A percentile compares a stretch with the other conserved stretches of the same genome.
These are phyloP conservation scores for Onychorhynchus coronatus DNA, from an alignment of 2,113 vertebrate species.

Conservation along the genomic window DNA sequence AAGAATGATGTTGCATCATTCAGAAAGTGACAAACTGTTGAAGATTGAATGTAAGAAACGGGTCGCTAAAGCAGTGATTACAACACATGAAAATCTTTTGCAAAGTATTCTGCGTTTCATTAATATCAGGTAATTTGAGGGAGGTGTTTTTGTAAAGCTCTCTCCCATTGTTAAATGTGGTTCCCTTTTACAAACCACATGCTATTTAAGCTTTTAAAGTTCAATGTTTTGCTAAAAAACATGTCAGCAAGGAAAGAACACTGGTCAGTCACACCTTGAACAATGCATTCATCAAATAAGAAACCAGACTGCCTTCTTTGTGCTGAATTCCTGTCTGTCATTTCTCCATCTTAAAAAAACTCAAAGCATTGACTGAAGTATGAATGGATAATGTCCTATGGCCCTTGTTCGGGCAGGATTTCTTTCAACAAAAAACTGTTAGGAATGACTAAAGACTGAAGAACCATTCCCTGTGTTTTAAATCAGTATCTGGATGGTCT, in stretches of 20 bases:
- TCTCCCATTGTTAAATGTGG: background rate
- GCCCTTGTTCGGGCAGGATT: background rate
- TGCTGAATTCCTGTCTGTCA: background rate
- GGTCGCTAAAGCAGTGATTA: background rate
- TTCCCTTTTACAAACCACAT: background rate
- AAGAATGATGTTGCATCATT: background rate
- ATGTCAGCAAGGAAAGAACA: background rate
- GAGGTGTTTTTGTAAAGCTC: background rate
- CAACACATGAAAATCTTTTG: background rate
- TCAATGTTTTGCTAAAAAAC: background rate
- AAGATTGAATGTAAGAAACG: background rate
- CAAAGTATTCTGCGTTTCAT: background rate
- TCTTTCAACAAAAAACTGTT: background rate
- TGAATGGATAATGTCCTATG: background rate
- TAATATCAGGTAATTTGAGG: background rate
- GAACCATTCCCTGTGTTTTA: background rate
- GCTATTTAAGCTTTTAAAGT: background rate
- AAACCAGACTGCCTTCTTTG: background rate
- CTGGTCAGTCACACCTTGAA: background rate
- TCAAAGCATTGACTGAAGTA: background rate
- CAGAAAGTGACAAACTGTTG: background rate
- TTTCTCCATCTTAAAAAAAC: conserved; percentile 2
- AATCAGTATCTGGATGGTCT: background rate
- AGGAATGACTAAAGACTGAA: background rate
- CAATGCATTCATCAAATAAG: background rate